Evolutionary conservation across 2,797 vertebrate species (phyloP).

Genomic region (Emydoidea blandingii): DNA sequence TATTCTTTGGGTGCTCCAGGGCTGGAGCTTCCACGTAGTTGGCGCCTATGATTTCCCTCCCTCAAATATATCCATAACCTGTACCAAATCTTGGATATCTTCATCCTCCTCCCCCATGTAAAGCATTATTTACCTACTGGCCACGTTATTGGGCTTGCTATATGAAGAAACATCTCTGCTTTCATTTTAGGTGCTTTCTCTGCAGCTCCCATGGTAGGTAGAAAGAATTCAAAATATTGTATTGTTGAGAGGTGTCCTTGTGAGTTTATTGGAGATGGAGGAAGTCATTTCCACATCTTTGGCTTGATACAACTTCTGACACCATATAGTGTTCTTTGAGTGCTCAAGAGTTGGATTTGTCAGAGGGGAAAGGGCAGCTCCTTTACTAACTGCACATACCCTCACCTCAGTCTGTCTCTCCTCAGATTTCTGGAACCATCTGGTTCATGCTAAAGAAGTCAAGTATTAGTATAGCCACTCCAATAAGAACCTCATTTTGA

Average conservation of each 20-base stretch:
- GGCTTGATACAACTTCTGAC: background rate
- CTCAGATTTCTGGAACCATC: background rate
- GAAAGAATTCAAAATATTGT: background rate
- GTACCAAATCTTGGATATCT: conserved; percentile 13
- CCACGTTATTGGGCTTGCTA: background rate
- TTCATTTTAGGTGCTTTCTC: background rate
- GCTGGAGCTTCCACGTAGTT: no score
- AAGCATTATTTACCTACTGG: conserved; percentile 34
- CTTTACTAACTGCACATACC: background rate
- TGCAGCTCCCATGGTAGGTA: background rate
- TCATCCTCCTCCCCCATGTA: background rate
- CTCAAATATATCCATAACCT: conserved; percentile 28
- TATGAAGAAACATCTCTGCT: background rate
- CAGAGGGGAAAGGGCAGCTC: background rate
- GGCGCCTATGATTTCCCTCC: background rate
- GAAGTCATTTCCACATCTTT: background rate
- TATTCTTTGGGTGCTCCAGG: no score
- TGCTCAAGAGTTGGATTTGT: background rate
- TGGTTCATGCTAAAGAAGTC: background rate
- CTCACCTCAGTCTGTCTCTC: background rate
- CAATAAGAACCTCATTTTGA: background rate
- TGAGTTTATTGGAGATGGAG: background rate
- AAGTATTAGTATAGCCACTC: background rate
- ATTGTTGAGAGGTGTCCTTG: background rate
- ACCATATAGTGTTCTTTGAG: background rate